Percentiles rank a stretch among this genome's conserved stretches.
phyloP scores from a whole-genome alignment of 1,140 invertebrate species.

The Eciton burchellii region DNA sequence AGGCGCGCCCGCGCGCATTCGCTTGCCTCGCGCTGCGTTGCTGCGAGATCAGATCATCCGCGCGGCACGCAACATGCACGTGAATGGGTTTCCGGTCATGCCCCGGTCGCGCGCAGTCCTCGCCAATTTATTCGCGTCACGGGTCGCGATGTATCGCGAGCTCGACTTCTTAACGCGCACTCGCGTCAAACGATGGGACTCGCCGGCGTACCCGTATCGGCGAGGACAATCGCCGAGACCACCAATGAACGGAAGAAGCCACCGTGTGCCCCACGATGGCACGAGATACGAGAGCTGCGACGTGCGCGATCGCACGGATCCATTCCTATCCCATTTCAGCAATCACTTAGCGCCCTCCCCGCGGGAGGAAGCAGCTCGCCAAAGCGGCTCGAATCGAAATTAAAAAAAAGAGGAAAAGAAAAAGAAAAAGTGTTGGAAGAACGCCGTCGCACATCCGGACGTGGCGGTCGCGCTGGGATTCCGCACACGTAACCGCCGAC shows the following conservation, averaged over 20 bases:
- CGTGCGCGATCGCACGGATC: background rate
- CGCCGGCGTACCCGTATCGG: slow-evolving; percentile 16
- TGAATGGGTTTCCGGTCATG: slow-evolving; percentile 29
- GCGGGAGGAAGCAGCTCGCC: background rate
- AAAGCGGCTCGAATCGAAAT: slow-evolving; percentile 11
- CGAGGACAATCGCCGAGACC: slow-evolving; percentile 5
- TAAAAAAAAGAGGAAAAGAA: slow-evolving; percentile 19
- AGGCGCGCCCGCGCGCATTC: background rate
- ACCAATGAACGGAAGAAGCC: background rate
- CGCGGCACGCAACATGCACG: slow-evolving; percentile 24
- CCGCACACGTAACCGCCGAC: slow-evolving; percentile 52
- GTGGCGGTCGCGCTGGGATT: slow-evolving; percentile 10
- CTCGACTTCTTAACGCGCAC: slow-evolving; percentile 15
- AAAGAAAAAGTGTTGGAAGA: no score
- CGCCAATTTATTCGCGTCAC: slow-evolving; percentile 34
- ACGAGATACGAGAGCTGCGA: background rate
- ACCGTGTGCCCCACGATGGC: background rate
- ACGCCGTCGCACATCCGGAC: background rate
- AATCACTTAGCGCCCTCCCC: slow-evolving; percentile 2
- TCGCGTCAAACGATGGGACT: slow-evolving; percentile 25
- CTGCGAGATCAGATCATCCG: slow-evolving; percentile 35
- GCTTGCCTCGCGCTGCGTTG: background rate
- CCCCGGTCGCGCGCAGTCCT: background rate
- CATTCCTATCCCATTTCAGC: background rate
- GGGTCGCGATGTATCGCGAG: background rate